phyloP scores from a whole-genome alignment of 1,140 invertebrate genomes.

The Achroia grisella region DNA sequence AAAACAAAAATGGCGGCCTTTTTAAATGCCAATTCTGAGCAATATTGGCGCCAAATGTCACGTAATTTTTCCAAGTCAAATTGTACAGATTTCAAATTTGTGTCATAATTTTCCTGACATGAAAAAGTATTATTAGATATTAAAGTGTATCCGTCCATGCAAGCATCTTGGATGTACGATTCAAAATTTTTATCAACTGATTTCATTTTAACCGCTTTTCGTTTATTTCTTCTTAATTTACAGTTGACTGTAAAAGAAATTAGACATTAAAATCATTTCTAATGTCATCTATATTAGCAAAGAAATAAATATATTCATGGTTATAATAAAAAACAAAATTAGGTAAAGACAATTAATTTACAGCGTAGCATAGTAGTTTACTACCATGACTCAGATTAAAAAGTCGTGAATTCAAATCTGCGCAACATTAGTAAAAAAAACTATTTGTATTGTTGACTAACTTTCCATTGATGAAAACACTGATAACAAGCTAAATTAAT shows the following conservation, averaged over 20 bases:
- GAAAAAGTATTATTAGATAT: slow-evolving; percentile 6
- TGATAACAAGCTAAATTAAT: too few relatives aligned
- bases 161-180: slow-evolving; percentile 68
- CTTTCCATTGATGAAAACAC: too few relatives aligned
- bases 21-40: slow-evolving; percentile 56
- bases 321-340: too few relatives aligned
- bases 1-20: slow-evolving; percentile 53
- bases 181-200: slow-evolving; percentile 67
- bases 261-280: slow-evolving; percentile 1
- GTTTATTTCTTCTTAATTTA: slow-evolving; percentile 70
- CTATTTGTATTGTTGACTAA: too few relatives aligned
- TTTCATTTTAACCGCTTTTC: slow-evolving; percentile 74
- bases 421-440: too few relatives aligned
- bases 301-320: too few relatives aligned
- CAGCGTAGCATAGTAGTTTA: too few relatives aligned
- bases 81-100: background rate
- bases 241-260: slow-evolving; percentile 64
- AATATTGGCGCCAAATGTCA: slow-evolving; percentile 46
- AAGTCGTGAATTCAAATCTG: too few relatives aligned
- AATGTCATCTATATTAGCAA: too few relatives aligned
- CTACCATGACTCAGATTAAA: too few relatives aligned
- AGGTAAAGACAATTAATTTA: too few relatives aligned
- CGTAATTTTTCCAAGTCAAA: slow-evolving; percentile 32
- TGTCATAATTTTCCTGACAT: too few relatives aligned
- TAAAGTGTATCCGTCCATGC: slow-evolving; percentile 42